Evolutionary conservation across 2,888 invertebrate species (phyloP), one percentile per base, ranked within the genome.

Genomic region (Sturmia bella): DNA sequence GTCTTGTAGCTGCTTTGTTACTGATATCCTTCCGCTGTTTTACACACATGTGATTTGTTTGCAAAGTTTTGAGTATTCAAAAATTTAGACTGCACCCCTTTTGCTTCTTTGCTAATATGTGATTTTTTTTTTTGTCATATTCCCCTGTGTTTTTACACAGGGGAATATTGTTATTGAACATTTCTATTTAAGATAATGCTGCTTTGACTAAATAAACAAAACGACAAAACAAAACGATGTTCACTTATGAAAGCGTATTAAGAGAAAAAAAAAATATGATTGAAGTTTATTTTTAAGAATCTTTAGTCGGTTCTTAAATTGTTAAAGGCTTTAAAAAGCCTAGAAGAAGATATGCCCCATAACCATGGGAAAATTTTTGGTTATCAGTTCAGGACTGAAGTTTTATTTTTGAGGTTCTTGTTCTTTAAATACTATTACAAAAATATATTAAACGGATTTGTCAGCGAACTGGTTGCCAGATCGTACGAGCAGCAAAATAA

Each of bases 171-270:
- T 32, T 57, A 57, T 78, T 72, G 48, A 43, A 73, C 59, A 32
- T 24, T 64, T 41, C 45, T 66, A 77, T 57, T 48, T 39, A 4
- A 52, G 37, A 54, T 45, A 64, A 32, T 64, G 37, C 41, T 66
- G 52, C 66, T 43, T 74, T 24, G 59, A 37, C 59, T 70, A 45
- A 54, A 39, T 78, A 78, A 66, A 59, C 59, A 61, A 74, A n/a
- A n/a, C n/a, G n/a, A n/a, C n/a, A n/a, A n/a, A n/a, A 74, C 70
- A 59, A 68, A 66, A 43, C 73, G 76, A 77, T 83, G 82, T 78
- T 82, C 82, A 82, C 64, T 82, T 82, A 61, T 66, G 70, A 82
- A 52, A 66, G 24, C 37, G 24, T 68, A 32, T 57, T 27, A 41
- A 37, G 50, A 57, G 24, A 41, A 27, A 45, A 24, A 45, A 45